phyloP scores from a whole-genome alignment of 2,797 vertebrate genomes.

The Gadopsis marmoratus region DNA sequence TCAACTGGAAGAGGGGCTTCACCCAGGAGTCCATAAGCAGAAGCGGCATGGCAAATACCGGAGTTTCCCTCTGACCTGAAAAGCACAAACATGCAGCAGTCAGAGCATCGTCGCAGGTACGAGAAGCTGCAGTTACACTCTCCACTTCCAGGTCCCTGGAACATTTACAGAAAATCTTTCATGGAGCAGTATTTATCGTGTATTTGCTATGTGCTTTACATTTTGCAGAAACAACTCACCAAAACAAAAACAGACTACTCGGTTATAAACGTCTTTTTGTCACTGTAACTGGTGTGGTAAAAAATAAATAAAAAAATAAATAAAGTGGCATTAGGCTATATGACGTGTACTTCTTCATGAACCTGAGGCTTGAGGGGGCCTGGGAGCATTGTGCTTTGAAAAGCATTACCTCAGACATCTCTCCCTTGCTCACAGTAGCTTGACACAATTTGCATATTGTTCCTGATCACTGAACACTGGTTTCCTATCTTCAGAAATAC shows the following conservation, averaged over 20 bases:
- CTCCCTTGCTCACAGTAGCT: slow-evolving; percentile 25
- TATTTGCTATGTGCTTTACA: background rate
- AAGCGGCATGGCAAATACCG: slow-evolving; percentile 91
- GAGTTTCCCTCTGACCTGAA: slow-evolving; percentile 89
- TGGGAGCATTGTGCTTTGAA: slow-evolving; percentile 38
- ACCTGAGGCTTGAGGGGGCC: slow-evolving; percentile 39
- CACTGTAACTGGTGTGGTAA: slow-evolving; percentile 18
- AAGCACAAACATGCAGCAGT: slow-evolving; percentile 29
- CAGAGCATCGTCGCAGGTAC: background rate
- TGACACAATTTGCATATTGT: slow-evolving; percentile 37
- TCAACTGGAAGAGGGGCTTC: slow-evolving; percentile 86
- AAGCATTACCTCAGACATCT: slow-evolving; percentile 46
- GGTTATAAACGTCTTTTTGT: slow-evolving; percentile 13
- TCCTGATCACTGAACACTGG: slow-evolving; percentile 23
- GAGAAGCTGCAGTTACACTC: background rate
- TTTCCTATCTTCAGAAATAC: slow-evolving; percentile 26
- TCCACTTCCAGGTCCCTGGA: background rate
- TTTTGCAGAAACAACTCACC: slow-evolving; percentile 12
- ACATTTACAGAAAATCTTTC: background rate
- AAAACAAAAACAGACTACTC: slow-evolving; percentile 22
- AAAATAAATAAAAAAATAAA: background rate
- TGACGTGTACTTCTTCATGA: slow-evolving; percentile 60
- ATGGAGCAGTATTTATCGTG: background rate
- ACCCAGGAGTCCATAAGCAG: slow-evolving; percentile 86
- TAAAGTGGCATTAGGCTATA: slow-evolving; percentile 7